Base-by-base conservation (phyloP, 2,113 vertebrate species). In the Ceuthmochares aereus region DNA sequence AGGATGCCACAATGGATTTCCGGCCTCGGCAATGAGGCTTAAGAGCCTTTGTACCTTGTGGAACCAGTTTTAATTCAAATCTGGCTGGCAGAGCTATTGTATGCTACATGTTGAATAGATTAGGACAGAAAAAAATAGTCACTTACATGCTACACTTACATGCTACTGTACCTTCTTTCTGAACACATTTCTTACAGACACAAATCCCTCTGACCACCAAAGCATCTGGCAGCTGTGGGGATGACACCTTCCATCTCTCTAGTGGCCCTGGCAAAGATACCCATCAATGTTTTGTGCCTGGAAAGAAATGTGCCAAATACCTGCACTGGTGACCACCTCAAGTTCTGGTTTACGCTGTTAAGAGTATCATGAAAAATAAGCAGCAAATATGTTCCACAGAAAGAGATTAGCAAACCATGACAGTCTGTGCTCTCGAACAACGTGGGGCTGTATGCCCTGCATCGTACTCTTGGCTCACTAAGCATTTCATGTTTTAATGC, bases 1-100 rank as follows among this genome's bases (percentile, higher is more conserved):
- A 96, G 90, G 93, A 96, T 2, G 29, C 90, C 93, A 90, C 93
- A 89, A 93, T 93, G 92, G 95, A 78, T 94, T 97, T 96, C 96
- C 76, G 73, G 86, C 42, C 86, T 19, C 30, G 2, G 83, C 92
- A 75, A 12, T 2, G 64, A 93, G 82, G 76, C 80, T 94, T 2
- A 1, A 66, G 80, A 84, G 80, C 90, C 90, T 95, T 89, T 95
- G 88, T 66, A 95, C 80, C 85, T 90, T 12, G 69, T 73, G 90
- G 83, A 95, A 88, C 90, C 17, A 19, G 96, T 94, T 93, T 55
- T 66, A 85, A 87, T 87, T 93, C 95, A 94, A 90, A 96, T 82
- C 70, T 80, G 78, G 67, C 89, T n/a, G 62, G 52, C 43, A 76
- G 66, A 92, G 80, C 62, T 84, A 55, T 89, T 64, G 59, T 20